A percentile compares a stretch with the other conserved stretches of the same genome.
phyloP scores from a whole-genome alignment of 2,888 invertebrate species.

The Laothoe populi region DNA sequence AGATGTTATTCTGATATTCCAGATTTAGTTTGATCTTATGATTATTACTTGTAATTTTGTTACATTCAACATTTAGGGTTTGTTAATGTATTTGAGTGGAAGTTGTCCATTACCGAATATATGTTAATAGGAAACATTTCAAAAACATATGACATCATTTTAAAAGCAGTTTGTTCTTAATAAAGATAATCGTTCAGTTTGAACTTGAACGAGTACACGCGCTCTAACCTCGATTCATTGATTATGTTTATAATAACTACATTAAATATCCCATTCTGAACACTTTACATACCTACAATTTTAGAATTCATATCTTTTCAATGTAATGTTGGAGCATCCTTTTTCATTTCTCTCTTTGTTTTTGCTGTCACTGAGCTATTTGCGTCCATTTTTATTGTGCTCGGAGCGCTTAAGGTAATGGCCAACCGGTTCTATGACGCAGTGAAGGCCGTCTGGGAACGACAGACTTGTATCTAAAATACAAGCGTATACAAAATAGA shows the following conservation, averaged over 20 bases:
- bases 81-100: not conserved
- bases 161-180: no score
- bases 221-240: no score
- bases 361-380: not conserved
- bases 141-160: no score
- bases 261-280: no score
- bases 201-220: no score
- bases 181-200: no score
- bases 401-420: constrained; percentile 10
- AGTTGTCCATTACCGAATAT: not conserved
- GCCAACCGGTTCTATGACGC: constrained; percentile 10
- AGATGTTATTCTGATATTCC: constrained; percentile 9
- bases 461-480: constrained; percentile 1
- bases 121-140: no score
- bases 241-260: no score
- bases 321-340: not conserved
- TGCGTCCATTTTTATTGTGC: not conserved
- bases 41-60: not conserved
- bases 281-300: not conserved
- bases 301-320: not conserved
- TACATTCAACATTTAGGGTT: not conserved
- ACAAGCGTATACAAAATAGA: not conserved
- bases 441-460: constrained; percentile 19
- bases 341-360: constrained; percentile 1
- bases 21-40: constrained; percentile 10